Evolutionary conservation across 2,888 invertebrate species (phyloP), one percentile per base, ranked within the genome.

Genomic region (Monopis laevigella): DNA sequence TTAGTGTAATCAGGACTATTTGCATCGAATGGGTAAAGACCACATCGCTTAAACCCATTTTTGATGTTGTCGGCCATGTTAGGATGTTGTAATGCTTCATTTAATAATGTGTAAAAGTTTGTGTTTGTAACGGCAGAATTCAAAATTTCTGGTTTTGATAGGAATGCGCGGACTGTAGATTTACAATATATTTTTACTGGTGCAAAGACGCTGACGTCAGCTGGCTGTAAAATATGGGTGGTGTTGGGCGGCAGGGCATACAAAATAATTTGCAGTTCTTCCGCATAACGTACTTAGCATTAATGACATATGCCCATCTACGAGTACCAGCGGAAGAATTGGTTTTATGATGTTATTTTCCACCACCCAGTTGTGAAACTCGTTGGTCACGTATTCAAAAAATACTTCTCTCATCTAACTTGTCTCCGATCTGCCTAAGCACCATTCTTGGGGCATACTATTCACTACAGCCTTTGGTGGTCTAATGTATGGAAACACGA

Each of bases 171-270:
- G 6, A 49, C 50, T 11, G 28, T 45, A 32, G 1, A 42, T 18
- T 48, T 46, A 50, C 50, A 53, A 6, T 35, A 6, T n/a, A 43
- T 18, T 42, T 52, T 51, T 26, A 54, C 2, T 6, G 52, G 51
- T 1, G 14, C 43, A 42, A 52, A 54, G 1, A 52, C 48, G 16
- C 54, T 47, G 11, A 52, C 48, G 21, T 48, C 49, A 10, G 46
- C 49, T 18, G 46, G 47, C n/a, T 47, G 45, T 3, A 47, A 12
- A 8, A 47, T 43, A n/a, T 39, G 54, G 6, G 51, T 58, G 3
- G 52, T 49, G 41, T 56, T 55, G 1, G 55, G 49, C 2, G 51
- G 53, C 3, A 47, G 44, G 3, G 49, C 48, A 45, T 47, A 48
- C 32, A 51, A 42, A 34, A 48, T 46, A 24, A 51, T 49, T n/a